Evolutionary conservation across 2,888 invertebrate genomes (phyloP).

Genomic region (Thereva nobilitata): DNA sequence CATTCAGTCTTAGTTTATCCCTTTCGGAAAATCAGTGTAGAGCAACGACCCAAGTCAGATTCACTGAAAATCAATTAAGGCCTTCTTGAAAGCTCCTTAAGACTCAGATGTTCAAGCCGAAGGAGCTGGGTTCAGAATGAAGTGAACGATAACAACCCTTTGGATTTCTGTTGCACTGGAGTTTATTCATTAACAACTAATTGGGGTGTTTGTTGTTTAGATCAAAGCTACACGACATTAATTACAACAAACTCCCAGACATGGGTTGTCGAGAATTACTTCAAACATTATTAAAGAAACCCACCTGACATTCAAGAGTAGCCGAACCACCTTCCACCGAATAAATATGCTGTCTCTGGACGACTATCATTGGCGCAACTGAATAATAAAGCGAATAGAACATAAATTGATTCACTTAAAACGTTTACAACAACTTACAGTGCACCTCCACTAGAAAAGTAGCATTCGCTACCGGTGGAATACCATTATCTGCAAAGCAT

Average conservation of each 20-base stretch:
- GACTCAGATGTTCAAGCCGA: too few relatives aligned
- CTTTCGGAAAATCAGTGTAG: too few relatives aligned
- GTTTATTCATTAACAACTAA: too few relatives aligned
- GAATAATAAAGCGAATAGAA: slow-evolving; percentile 47
- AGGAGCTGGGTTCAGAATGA: too few relatives aligned
- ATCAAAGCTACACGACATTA: too few relatives aligned
- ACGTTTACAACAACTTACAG: slow-evolving; percentile 68
- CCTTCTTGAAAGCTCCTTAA: too few relatives aligned
- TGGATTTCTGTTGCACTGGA: too few relatives aligned
- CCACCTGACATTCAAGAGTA: slow-evolving; percentile 75
- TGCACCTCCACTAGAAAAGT: slow-evolving; percentile 85
- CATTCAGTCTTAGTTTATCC: too few relatives aligned
- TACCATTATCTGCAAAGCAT: slow-evolving; percentile 81
- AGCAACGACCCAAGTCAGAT: too few relatives aligned
- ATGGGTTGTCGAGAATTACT: neutral
- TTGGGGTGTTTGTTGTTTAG: too few relatives aligned
- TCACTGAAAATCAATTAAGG: too few relatives aligned
- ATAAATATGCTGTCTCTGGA: slow-evolving; percentile 75
- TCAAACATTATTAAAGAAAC: slow-evolving; percentile 38
- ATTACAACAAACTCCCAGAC: neutral
- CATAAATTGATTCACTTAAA: slow-evolving; percentile 6
- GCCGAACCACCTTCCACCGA: slow-evolving; percentile 71
- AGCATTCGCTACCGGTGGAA: slow-evolving; percentile 79
- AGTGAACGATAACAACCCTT: too few relatives aligned
- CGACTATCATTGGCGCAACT: slow-evolving; percentile 85